Evolutionary conservation across 2,113 vertebrate genomes (phyloP).

Genomic region (Lonchura striata): DNA sequence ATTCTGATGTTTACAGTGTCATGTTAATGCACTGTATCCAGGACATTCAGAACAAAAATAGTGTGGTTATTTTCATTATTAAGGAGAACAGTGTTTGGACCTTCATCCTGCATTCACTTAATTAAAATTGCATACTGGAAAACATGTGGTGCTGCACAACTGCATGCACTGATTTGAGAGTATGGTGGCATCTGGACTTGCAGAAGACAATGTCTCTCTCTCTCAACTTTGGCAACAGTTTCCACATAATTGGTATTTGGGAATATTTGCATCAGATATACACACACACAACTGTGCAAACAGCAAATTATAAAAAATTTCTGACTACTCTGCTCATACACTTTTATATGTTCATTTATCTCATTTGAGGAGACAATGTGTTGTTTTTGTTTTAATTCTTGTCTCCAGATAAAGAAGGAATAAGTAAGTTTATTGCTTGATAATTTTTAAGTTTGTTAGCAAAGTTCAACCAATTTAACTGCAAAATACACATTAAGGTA

Average conservation of each 20-base stretch:
- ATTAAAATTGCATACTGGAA: not conserved
- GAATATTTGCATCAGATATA: not conserved
- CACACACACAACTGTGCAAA: not conserved
- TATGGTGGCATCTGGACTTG: not conserved
- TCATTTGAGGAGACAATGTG: not conserved
- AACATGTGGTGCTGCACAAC: not conserved
- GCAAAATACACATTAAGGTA: not conserved
- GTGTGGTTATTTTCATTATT: not conserved
- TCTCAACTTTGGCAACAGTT: not conserved
- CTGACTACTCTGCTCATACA: not conserved
- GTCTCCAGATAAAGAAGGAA: not conserved
- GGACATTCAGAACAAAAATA: not conserved
- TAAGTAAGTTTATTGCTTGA: not conserved
- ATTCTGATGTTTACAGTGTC: not conserved
- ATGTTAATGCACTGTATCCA: not conserved
- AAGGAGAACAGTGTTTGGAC: not conserved
- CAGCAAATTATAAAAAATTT: not conserved
- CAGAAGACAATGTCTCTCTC: not conserved
- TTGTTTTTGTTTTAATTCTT: not conserved
- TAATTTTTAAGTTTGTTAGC: not conserved
- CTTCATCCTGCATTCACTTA: not conserved
- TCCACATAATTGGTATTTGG: not conserved
- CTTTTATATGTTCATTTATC: not conserved
- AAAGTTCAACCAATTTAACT: not conserved
- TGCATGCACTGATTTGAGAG: not conserved